A percentile compares a stretch with the other conserved stretches of the same genome.
Conservation (phyloP, 1,140 invertebrate species). For the Sogatella furcifera region DNA sequence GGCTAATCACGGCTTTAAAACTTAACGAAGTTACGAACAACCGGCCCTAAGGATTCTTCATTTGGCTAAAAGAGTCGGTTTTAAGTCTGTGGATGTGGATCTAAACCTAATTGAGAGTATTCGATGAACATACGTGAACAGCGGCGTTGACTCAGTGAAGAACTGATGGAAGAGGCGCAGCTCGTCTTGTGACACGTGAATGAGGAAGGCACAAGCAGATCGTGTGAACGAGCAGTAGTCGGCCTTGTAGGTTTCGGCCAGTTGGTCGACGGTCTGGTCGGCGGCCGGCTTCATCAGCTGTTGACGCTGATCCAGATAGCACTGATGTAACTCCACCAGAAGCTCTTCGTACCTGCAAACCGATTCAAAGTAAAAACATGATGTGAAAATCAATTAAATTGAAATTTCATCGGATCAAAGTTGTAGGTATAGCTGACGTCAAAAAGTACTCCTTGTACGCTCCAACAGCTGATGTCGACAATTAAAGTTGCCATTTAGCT, state of each 20-base stretch:
- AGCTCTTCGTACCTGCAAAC: conserved; percentile 56
- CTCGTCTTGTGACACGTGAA: conserved; percentile 89
- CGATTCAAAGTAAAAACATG: conserved; percentile 1
- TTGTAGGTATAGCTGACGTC: too few species aligned
- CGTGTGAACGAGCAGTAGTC: conserved; percentile 84
- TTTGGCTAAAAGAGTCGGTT: too few species aligned
- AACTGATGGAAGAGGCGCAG: conserved; percentile 82
- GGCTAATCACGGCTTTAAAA: too few species aligned
- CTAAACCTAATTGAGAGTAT: too few species aligned
- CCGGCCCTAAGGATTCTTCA: too few species aligned
- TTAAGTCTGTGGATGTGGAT: too few species aligned
- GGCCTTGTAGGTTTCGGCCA: conserved; percentile 54
- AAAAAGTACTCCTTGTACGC: too few species aligned
- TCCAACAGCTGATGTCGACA: too few species aligned
- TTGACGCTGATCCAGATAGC: conserved; percentile 68
- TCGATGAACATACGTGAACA: conserved; percentile 51
- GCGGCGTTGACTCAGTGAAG: conserved; percentile 53
- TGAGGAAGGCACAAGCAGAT: conserved; percentile 76
- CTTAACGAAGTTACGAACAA: too few species aligned
- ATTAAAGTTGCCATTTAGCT: too few species aligned
- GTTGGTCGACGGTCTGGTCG: conserved; percentile 57
- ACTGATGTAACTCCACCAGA: conserved; percentile 71
- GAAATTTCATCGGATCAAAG: too few species aligned
- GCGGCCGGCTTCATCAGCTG: conserved; percentile 65
- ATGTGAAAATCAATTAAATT: too few species aligned